These are phyloP conservation scores for Epistrophella euchroma DNA, from an alignment of 2,888 invertebrate genomes.

Conservation along the genomic window DNA sequence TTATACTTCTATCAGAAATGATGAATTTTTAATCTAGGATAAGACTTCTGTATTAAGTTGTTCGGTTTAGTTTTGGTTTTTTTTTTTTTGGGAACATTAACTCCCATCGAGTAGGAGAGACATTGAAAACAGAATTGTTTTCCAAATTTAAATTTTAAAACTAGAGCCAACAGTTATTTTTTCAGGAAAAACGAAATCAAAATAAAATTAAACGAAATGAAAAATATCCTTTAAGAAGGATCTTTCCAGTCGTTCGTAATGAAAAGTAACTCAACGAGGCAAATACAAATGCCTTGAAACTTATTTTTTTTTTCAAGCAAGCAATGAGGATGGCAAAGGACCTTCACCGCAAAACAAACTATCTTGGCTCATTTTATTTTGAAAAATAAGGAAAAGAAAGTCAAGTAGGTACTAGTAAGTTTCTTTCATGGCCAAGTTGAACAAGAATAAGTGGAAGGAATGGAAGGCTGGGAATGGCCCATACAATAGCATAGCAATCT, in stretches of 20 bases:
- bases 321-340: conserved; percentile 52
- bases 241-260: conserved; percentile 42
- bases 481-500: conserved; percentile 25
- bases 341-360: conserved; percentile 72
- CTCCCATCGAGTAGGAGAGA: not conserved
- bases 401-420: conserved; percentile 59
- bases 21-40: conserved; percentile 70
- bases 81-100: conserved; percentile 22
- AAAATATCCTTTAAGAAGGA: conserved; percentile 63
- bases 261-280: conserved; percentile 53
- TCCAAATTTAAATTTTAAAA: conserved; percentile 60
- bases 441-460: conserved; percentile 5
- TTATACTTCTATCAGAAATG: conserved; percentile 55
- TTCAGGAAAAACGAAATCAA: conserved; percentile 13
- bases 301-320: conserved; percentile 30
- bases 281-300: conserved; percentile 65
- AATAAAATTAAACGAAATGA: conserved; percentile 40
- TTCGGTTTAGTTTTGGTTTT: conserved; percentile 46
- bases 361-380: conserved; percentile 40
- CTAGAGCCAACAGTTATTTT: conserved; percentile 25
- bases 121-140: conserved; percentile 41
- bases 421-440: conserved; percentile 33
- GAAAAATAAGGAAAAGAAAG: conserved; percentile 35
- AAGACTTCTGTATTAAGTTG: conserved; percentile 54
- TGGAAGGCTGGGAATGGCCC: not conserved